Evolutionary conservation across 2,113 vertebrate species (phyloP).

Genomic region (Tamias sibiricus): DNA sequence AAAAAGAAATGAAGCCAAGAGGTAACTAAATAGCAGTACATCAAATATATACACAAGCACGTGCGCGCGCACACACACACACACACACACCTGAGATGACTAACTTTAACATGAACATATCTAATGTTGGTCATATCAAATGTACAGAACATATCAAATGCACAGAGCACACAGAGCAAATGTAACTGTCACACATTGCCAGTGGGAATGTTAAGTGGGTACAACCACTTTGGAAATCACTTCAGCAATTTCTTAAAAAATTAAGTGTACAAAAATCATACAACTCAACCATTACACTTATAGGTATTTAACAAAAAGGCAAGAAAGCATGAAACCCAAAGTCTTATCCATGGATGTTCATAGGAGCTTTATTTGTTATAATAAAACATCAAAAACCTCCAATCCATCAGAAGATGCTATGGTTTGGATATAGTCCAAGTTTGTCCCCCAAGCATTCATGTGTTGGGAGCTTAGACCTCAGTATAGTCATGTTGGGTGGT

Average conservation of each 20-base stretch:
- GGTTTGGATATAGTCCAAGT: neutral
- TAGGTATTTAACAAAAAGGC: neutral
- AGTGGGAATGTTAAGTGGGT: neutral
- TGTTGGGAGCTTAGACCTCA: neutral
- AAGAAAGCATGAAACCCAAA: neutral
- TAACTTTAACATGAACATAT: neutral
- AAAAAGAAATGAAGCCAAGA: neutral
- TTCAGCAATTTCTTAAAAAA: slow-evolving; percentile 6
- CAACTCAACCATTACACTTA: neutral
- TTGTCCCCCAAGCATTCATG: neutral
- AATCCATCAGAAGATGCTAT: neutral
- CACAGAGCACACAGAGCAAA: neutral
- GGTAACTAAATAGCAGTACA: neutral
- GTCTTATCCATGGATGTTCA: neutral
- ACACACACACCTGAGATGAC: neutral
- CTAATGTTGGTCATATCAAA: neutral
- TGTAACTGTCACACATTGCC: neutral
- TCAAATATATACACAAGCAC: neutral
- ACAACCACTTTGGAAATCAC: neutral
- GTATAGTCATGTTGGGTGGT: neutral
- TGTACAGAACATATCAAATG: neutral
- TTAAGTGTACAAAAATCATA: neutral
- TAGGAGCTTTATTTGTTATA: slow-evolving; percentile 5
- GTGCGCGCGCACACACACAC: neutral
- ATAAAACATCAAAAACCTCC: neutral